Conservation (phyloP, 2,888 invertebrate genomes). For the Meiosimyza platycephala region DNA sequence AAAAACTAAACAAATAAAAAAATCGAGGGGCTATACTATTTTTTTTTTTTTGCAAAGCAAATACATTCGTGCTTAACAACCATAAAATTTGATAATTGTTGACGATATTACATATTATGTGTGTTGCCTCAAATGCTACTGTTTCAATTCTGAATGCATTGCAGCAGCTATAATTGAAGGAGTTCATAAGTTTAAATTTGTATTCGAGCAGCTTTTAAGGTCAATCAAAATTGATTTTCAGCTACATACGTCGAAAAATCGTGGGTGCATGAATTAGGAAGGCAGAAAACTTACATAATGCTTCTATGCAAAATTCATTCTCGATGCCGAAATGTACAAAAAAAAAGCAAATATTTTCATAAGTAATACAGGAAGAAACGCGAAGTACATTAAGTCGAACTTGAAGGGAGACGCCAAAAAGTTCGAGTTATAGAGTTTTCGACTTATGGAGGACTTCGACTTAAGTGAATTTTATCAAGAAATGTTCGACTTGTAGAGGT, state of each 20-base stretch:
- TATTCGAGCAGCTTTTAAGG: slow-evolving; percentile 8
- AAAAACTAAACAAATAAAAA: slow-evolving; percentile 21
- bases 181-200: neutral
- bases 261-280: neutral
- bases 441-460: too few species aligned
- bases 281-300: neutral
- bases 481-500: too few species aligned
- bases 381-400: too few species aligned
- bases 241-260: neutral
- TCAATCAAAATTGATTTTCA: neutral
- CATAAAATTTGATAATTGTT: slow-evolving; percentile 26
- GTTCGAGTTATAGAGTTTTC: too few species aligned
- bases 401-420: too few species aligned
- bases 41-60: too few species aligned
- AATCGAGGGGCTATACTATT: too few species aligned
- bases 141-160: neutral
- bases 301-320: too few species aligned
- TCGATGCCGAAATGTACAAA: too few species aligned
- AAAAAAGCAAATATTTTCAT: too few species aligned
- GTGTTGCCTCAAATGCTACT: neutral
- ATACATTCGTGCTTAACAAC: slow-evolving; percentile 16
- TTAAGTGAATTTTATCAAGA: too few species aligned
- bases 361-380: too few species aligned
- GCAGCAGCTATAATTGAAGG: neutral
- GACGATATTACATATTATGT: slow-evolving; percentile 7